Conservation (phyloP, 2,113 vertebrate genomes). For the Muscicapa adusta region DNA sequence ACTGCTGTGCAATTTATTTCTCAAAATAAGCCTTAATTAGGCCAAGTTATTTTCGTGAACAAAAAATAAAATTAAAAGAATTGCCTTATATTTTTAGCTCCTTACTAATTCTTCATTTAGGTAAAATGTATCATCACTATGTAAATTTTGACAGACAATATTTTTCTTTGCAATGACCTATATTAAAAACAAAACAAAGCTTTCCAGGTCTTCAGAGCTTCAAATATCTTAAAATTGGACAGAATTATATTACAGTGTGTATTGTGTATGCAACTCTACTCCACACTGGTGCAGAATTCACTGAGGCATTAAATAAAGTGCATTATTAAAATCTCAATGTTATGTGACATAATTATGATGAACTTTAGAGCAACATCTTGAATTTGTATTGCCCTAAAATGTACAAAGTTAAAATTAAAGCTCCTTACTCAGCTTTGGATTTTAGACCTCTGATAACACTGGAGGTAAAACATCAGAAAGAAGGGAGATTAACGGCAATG, state of each 20-base stretch:
- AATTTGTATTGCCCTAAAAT: conserved; percentile 5
- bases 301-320: background rate
- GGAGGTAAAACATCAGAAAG: conserved; percentile 33
- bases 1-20: background rate
- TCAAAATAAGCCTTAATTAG: background rate
- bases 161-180: background rate
- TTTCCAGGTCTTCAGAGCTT: background rate
- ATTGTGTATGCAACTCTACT: background rate
- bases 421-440: background rate
- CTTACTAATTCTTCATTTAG: background rate
- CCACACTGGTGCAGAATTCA: background rate
- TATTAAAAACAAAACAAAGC: background rate
- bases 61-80: background rate
- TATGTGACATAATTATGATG: conserved; percentile 22
- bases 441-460: background rate
- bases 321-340: conserved; percentile 19
- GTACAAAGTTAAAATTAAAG: conserved; percentile 21
- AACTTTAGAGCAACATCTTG: background rate
- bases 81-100: background rate
- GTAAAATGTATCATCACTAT: background rate
- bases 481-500: background rate
- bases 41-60: background rate
- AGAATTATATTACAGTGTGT: background rate
- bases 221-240: background rate
- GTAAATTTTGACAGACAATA: background rate